These are phyloP conservation scores for Oceanodroma leucorhoa DNA, from an alignment of 2,797 vertebrate genomes.

Conservation along the genomic window DNA sequence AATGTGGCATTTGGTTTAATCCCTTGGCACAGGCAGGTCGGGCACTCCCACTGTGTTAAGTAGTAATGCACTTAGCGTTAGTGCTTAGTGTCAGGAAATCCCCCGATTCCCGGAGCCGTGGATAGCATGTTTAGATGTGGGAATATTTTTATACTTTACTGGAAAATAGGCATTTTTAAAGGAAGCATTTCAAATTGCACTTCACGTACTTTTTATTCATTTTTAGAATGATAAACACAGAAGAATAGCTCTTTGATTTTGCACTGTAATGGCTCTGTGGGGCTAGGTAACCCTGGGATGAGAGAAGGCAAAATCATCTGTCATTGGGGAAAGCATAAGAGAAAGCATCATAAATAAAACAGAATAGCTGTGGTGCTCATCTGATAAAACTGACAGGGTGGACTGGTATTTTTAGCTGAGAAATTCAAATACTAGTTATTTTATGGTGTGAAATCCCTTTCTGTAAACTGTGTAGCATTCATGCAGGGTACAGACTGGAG, in stretches of 20 bases:
- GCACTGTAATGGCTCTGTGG: not conserved
- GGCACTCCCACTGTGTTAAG: constrained; percentile 26
- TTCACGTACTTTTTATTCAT: not conserved
- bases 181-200: not conserved
- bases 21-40: constrained; percentile 34
- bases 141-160: not conserved
- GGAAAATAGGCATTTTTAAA: not conserved
- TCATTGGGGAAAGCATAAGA: not conserved
- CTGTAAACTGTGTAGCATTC: not conserved
- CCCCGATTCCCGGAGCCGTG: not conserved
- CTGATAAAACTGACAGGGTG: not conserved
- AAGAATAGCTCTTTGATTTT: not conserved
- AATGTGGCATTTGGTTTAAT: constrained; percentile 38
- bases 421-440: not conserved
- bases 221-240: not conserved
- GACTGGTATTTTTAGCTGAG: not conserved
- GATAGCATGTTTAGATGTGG: not conserved
- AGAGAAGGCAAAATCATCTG: not conserved
- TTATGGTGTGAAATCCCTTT: not conserved
- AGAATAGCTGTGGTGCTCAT: not conserved
- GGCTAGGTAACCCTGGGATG: not conserved
- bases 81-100: constrained; percentile 48
- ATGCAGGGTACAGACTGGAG: not conserved
- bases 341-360: not conserved
- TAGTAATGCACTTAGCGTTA: not conserved